Evolutionary conservation across 2,113 vertebrate species (phyloP), one percentile per base, ranked within the genome.

Genomic region (Probosciger aterrimus): DNA sequence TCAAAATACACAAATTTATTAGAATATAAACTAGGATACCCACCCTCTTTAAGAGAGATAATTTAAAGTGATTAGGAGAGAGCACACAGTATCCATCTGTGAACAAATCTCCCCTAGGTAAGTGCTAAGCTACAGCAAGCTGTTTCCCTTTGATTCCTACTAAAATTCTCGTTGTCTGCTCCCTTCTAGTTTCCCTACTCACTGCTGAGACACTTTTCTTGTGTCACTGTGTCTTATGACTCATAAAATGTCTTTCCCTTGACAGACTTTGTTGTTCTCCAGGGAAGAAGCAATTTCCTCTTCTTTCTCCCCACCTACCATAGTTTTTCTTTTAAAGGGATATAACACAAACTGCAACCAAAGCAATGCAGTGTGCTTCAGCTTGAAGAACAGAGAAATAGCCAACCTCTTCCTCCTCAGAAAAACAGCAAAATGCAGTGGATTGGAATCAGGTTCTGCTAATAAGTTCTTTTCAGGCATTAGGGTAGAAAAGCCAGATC

Each of bases 231-330:
- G 77, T 67, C 50, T 92, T 46, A 27, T 88, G 86, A 95, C 90
- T 92, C 91, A 93, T 69, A 90, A 82, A 92, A 88, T 22, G 39
- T 78, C 69, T 75, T 92, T 92, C 89, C 86, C 88, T 91, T 83
- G 91, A 93, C 67, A 86, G 79, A 67, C 25, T 63, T 80, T 1
- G 47, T 96, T 84, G 73, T 93, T 93, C 82, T 88, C 86, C 2
- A 14, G 88, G 83, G 92, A 94, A 93, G 71, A 88, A 93, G 69
- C 73, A 55, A 86, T 93, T 95, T 96, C 91, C 95, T 96, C 64
- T 90, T 89, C 82, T 93, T 90, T 93, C 69, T 95, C 91, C 86
- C 91, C 88, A 86, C 68, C 83, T 86, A 76, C 71, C 3, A 1
- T 10, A 4, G 53, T 78, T 95, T 95, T 83, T 43, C 64, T 91